A percentile compares a stretch with the other conserved stretches of the same genome.
Evolutionary conservation across 2,888 invertebrate genomes (phyloP).

Genomic region (Camptogramma bilineatum): DNA sequence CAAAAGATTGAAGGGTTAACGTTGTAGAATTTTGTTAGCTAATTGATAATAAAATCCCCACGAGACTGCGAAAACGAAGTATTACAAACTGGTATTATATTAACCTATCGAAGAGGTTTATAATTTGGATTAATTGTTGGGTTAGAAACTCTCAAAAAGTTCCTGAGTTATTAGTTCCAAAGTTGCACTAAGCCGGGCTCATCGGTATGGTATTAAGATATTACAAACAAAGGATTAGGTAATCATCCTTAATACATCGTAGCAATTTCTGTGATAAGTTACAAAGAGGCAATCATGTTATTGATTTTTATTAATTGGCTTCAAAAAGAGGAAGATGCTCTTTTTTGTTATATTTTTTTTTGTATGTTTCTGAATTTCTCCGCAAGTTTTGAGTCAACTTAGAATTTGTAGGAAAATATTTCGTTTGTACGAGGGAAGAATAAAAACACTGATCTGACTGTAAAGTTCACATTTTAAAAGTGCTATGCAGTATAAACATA

Average conservation of each 20-base stretch:
- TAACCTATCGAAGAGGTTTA: neutral
- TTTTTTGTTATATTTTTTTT: too few species aligned
- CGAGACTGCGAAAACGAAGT: neutral
- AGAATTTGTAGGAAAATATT: too few species aligned
- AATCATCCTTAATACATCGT: neutral
- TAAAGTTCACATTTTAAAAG: too few species aligned
- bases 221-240: neutral
- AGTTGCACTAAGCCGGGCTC: neutral
- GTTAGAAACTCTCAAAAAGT: neutral
- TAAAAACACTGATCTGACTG: too few species aligned
- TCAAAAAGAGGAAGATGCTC: too few species aligned
- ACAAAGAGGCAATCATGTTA: neutral
- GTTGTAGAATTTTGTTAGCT: too few species aligned
- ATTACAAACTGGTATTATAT: neutral
- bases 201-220: neutral
- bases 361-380: too few species aligned
- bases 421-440: too few species aligned
- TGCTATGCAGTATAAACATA: too few species aligned
- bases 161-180: conserved; percentile 1
- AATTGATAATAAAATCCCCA: neutral
- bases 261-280: neutral
- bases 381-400: too few species aligned
- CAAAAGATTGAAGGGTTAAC: too few species aligned
- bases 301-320: too few species aligned
- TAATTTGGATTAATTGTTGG: neutral